These are phyloP conservation scores for Cheirogaleus medius DNA, from an alignment of 2,113 vertebrate species.

Conservation along the genomic window DNA sequence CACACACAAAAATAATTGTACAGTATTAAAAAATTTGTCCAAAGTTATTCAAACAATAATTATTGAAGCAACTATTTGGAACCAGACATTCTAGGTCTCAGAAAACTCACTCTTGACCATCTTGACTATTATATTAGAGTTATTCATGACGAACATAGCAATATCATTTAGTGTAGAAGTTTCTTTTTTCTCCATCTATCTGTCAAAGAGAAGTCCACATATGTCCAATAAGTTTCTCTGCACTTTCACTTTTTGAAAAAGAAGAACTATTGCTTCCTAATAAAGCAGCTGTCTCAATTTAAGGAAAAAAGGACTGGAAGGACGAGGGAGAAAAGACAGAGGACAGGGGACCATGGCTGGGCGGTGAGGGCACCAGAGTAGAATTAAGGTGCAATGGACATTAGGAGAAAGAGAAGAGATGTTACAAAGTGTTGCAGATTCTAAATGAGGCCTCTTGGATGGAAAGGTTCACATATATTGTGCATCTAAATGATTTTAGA, in stretches of 20 bases:
- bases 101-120: background rate
- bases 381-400: background rate
- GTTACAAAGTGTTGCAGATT: background rate
- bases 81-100: background rate
- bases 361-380: background rate
- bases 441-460: background rate
- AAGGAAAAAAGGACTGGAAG: background rate
- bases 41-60: background rate
- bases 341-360: background rate
- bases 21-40: background rate
- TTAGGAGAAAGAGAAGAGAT: background rate
- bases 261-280: background rate
- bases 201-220: background rate
- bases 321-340: background rate
- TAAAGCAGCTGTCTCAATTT: background rate
- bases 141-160: background rate
- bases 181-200: background rate
- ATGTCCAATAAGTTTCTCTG: background rate
- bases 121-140: background rate
- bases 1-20: background rate
- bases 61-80: background rate
- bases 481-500: background rate
- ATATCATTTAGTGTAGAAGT: background rate
- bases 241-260: background rate
- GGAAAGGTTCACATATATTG: background rate